Percentiles rank a stretch among this genome's conserved stretches.
These are phyloP conservation scores for Drosophila yooni DNA, from an alignment of 2,888 invertebrate genomes.

Conservation along the genomic window DNA sequence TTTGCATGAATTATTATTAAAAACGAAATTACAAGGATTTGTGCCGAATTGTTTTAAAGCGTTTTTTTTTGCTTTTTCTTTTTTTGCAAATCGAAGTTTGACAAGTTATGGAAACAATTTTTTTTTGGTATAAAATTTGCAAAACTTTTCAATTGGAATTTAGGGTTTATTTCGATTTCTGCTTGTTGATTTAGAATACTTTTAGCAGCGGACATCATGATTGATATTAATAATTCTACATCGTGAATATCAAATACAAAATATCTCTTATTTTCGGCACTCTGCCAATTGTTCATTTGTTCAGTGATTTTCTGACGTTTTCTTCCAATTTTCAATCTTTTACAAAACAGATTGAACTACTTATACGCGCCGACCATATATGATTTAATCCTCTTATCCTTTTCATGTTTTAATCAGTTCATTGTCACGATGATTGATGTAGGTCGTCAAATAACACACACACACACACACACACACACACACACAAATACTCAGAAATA, in stretches of 20 bases:
- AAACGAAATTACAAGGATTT: conserved; percentile 33
- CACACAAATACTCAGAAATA: background rate
- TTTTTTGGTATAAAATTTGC: background rate
- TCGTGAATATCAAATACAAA: background rate
- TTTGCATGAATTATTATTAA: conserved; percentile 39
- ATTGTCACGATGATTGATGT: conserved; percentile 61
- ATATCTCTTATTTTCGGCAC: background rate
- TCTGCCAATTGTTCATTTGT: conserved; percentile 11
- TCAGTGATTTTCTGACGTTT: conserved; percentile 1
- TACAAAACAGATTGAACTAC: background rate
- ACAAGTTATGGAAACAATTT: background rate
- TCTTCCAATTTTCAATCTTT: background rate
- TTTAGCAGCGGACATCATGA: background rate
- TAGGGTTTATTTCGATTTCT: background rate
- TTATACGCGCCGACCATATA: conserved; percentile 2
- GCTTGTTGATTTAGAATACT: background rate
- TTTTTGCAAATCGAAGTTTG: conserved; percentile 6
- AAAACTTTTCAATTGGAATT: conserved; percentile 3
- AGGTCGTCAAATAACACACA: conserved; percentile 38
- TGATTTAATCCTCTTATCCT: conserved; percentile 55
- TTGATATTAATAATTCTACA: background rate
- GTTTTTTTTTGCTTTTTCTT: background rate
- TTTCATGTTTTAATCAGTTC: conserved; percentile 64
- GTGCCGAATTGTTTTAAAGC: conserved; percentile 1
- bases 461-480: conserved; percentile 4